phyloP scores from a whole-genome alignment of 2,797 vertebrate genomes.

The Lophura swinhoii region DNA sequence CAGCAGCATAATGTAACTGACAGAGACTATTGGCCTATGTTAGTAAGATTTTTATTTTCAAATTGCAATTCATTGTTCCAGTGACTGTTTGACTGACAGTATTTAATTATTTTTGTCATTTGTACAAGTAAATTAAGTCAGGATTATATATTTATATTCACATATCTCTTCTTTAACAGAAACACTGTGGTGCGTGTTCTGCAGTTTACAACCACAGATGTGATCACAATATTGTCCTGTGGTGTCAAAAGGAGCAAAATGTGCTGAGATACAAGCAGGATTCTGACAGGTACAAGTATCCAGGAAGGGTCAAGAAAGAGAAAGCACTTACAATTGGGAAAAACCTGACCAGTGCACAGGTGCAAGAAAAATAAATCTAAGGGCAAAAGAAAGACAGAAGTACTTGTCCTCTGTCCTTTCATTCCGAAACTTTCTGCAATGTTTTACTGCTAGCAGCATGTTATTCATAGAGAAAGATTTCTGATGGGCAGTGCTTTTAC shows the following conservation, averaged over 20 bases:
- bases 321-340: neutral
- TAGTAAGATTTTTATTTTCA: neutral
- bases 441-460: neutral
- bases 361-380: neutral
- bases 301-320: neutral
- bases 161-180: neutral
- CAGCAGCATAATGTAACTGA: neutral
- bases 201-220: neutral
- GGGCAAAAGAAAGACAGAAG: neutral
- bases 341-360: neutral
- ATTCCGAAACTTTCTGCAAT: neutral
- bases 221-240: neutral
- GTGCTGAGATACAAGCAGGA: neutral
- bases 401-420: neutral
- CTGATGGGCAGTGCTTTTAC: neutral
- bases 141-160: neutral
- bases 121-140: conserved; percentile 37
- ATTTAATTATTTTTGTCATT: conserved; percentile 14
- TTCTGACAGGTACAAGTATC: neutral
- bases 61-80: conserved; percentile 18
- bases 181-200: neutral
- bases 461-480: neutral
- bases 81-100: neutral
- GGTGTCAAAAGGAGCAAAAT: neutral
- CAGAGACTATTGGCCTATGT: neutral